A percentile compares a stretch with the other conserved stretches of the same genome.
Conservation (phyloP, 2,113 vertebrate species). For the Axis porcinus region DNA sequence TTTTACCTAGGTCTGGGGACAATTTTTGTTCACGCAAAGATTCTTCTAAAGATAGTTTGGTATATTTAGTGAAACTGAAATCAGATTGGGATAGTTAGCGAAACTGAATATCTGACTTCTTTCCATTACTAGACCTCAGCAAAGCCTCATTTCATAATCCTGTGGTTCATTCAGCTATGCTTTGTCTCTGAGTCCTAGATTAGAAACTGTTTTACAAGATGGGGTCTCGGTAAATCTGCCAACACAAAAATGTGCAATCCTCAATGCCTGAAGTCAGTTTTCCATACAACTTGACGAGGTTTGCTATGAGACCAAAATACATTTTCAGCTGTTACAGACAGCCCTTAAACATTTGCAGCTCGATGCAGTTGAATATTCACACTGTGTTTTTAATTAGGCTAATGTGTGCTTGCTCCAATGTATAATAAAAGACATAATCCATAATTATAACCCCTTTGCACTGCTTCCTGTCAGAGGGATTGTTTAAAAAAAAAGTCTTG, state of each 20-base stretch:
- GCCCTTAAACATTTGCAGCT: slow-evolving; percentile 66
- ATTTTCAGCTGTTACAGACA: slow-evolving; percentile 62
- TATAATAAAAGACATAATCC: slow-evolving; percentile 72
- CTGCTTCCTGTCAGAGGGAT: slow-evolving; percentile 71
- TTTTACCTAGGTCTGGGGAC: neutral
- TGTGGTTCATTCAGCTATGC: neutral
- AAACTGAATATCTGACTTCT: neutral
- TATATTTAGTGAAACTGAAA: neutral
- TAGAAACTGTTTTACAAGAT: slow-evolving; percentile 47
- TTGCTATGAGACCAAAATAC: slow-evolving; percentile 55
- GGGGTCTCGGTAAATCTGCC: slow-evolving; percentile 38
- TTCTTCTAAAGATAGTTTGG: neutral
- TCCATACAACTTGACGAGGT: slow-evolving; percentile 52
- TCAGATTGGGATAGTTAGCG: neutral
- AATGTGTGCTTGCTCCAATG: slow-evolving; percentile 63
- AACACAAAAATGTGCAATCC: slow-evolving; percentile 62
- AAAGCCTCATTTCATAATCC: neutral
- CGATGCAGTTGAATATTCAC: slow-evolving; percentile 62
- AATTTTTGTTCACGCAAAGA: neutral
- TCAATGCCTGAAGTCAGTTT: slow-evolving; percentile 55
- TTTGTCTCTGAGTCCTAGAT: slow-evolving; percentile 22
- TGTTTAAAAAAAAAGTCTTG: slow-evolving; percentile 58
- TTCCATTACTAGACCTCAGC: neutral
- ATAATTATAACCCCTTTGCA: slow-evolving; percentile 73
- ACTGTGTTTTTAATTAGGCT: slow-evolving; percentile 69